Evolutionary conservation across 1,140 invertebrate genomes (phyloP).

Genomic region (Microvelia longipes): DNA sequence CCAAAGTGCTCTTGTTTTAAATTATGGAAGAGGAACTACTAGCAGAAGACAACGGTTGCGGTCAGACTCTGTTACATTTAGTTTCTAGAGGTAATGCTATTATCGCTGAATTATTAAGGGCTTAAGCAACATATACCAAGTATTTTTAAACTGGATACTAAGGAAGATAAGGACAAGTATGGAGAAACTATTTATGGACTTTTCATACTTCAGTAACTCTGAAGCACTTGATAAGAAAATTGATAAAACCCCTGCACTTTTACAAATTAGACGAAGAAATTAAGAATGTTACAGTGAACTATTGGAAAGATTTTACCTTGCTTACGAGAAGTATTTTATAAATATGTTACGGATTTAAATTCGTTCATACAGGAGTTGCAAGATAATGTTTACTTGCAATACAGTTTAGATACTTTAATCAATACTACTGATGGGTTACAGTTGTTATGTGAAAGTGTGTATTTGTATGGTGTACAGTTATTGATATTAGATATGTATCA

Average conservation of each 20-base stretch:
- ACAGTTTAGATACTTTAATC: conserved; percentile 76
- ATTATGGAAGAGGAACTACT: conserved; percentile 48
- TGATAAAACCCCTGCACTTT: conserved; percentile 54
- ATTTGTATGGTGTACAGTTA: conserved; percentile 87
- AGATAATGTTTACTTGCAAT: conserved; percentile 85
- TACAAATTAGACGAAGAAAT: conserved; percentile 88
- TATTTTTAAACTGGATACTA: conserved; percentile 65
- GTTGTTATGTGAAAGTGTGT: conserved; percentile 79
- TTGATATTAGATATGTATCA: conserved; percentile 78
- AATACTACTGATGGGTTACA: conserved; percentile 78
- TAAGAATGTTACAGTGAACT: conserved; percentile 75
- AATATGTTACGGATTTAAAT: conserved; percentile 81
- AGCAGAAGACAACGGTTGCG: conserved; percentile 74
- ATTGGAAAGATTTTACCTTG: conserved; percentile 75
- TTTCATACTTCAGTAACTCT: conserved; percentile 79
- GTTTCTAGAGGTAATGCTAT: conserved; percentile 91
- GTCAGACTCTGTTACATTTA: conserved; percentile 72
- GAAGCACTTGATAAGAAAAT: conserved; percentile 79
- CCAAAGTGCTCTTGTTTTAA: no score
- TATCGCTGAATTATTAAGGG: conserved; percentile 78
- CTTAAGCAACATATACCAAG: conserved; percentile 82
- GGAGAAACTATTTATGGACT: conserved; percentile 77
- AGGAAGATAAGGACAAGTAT: conserved; percentile 67
- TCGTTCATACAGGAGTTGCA: conserved; percentile 80
- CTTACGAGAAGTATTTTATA: conserved; percentile 91